Conservation (phyloP, 1,140 invertebrate genomes). For the Drosophila rufa region DNA sequence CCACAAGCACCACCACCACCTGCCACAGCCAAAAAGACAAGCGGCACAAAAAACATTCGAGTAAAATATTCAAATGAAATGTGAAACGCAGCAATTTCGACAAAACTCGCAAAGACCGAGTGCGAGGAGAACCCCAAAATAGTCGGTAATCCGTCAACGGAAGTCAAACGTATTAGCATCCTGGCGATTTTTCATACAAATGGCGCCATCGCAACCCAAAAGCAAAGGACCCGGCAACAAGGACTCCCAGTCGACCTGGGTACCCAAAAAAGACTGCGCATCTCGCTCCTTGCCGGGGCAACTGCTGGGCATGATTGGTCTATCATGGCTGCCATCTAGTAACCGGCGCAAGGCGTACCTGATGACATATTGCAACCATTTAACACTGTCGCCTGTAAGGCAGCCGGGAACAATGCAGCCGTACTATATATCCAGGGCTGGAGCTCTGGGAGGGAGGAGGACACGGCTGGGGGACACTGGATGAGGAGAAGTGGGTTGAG, state of each 20-base stretch:
- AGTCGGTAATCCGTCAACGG: slow-evolving; percentile 84
- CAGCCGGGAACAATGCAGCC: slow-evolving; percentile 69
- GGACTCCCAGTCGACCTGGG: slow-evolving; percentile 26
- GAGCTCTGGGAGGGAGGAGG: not conserved
- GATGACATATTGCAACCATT: slow-evolving; percentile 85
- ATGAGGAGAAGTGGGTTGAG: not conserved
- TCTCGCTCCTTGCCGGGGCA: slow-evolving; percentile 3
- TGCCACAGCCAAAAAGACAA: slow-evolving; percentile 41
- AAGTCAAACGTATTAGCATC: slow-evolving; percentile 85
- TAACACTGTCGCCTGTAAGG: slow-evolving; percentile 83
- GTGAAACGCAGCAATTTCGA: slow-evolving; percentile 77
- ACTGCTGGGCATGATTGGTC: slow-evolving; percentile 73
- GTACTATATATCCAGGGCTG: slow-evolving; percentile 27
- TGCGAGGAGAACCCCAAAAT: slow-evolving; percentile 54
- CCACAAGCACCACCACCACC: slow-evolving; percentile 16
- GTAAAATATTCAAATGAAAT: slow-evolving; percentile 83
- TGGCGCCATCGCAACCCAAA: slow-evolving; percentile 63
- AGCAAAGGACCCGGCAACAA: slow-evolving; percentile 23
- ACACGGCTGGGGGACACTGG: not conserved
- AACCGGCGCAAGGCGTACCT: slow-evolving; percentile 65
- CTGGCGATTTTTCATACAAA: slow-evolving; percentile 85
- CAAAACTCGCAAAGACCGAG: slow-evolving; percentile 26
- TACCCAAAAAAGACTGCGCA: slow-evolving; percentile 9
- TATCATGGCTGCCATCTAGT: slow-evolving; percentile 78
- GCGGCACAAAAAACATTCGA: slow-evolving; percentile 51